Base-by-base conservation (phyloP, 2,113 vertebrate genomes). In the Caracal caracal region DNA sequence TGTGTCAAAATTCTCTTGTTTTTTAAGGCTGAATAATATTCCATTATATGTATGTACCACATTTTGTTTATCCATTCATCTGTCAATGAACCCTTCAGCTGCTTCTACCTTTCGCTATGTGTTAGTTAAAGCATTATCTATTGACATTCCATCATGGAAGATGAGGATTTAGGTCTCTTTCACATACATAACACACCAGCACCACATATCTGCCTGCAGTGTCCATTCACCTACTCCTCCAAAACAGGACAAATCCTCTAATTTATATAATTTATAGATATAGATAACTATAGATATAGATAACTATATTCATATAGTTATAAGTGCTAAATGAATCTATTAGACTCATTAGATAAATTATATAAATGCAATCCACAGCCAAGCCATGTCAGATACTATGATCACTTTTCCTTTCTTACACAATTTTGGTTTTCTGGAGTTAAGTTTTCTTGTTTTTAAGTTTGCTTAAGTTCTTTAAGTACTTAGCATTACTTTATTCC, bases 391-490 rank as follows among this genome's bases (percentile, higher is more conserved):
- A 65, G 24, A 92, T 49, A 65, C 7, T 47, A 70, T 7, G 10
- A 88, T 75, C 37, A 35, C 16, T 93, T 76, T 84, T 83, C 17
- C 76, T 76, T 76, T 89, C 61, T 84, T 79, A 84, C 0, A 17
- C 16, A 78, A 89, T n/a, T 84, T 87, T 65, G 56, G 20, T 66
- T 88, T 83, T 79, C 47, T 47, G 47, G n/a, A 61, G 10, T 40
- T 84, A 83, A 68, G 49, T 70, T 89, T 76, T 70, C 30, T 76
- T n/a, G 49, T 70, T 59, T 85, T 78, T 70, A 78, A 70, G 33
- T 93, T 84, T 85, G 68, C 43, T 70, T 93, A 68, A 76, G 20
- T 89, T 89, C 70, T 95, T 71, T 96, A 71, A 47, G 16, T 79
- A 70, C 19, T 84, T 81, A 81, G 5, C 68, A 56, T 37, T 91